A percentile compares a stretch with the other conserved stretches of the same genome.
Evolutionary conservation across 1,140 invertebrate species (phyloP).

Genomic region (Drosophila nigrodunni): DNA sequence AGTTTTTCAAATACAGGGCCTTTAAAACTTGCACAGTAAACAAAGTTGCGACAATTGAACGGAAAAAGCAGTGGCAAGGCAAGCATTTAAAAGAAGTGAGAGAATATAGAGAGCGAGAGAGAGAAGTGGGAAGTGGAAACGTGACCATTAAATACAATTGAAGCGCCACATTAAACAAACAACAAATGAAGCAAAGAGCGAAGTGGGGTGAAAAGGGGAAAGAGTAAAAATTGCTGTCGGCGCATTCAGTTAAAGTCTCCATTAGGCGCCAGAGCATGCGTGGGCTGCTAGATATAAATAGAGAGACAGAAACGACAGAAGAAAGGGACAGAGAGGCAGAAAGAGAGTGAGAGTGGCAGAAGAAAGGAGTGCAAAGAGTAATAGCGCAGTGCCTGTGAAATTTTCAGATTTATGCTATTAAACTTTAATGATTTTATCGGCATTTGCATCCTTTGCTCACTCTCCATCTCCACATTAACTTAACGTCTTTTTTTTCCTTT

Average conservation of each 20-base stretch:
- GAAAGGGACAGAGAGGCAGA: not conserved
- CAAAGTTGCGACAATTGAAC: conserved; percentile 69
- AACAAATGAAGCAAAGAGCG: conserved; percentile 11
- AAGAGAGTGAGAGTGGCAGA: not conserved
- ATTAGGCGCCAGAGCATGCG: conserved; percentile 49
- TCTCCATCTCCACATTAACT: conserved; percentile 3
- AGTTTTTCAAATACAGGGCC: not conserved
- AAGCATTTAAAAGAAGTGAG: not conserved
- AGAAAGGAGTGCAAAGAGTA: not conserved
- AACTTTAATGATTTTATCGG: conserved; percentile 37
- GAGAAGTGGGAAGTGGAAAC: conserved; percentile 24
- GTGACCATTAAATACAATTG: conserved; percentile 73
- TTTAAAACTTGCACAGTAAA: conserved; percentile 44
- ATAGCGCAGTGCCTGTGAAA: conserved; percentile 19
- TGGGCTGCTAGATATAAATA: conserved; percentile 29
- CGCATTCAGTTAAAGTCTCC: conserved; percentile 57
- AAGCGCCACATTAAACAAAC: conserved; percentile 60
- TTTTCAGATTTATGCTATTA: conserved; percentile 34
- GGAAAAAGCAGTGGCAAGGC: conserved; percentile 52
- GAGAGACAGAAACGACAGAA: not conserved
- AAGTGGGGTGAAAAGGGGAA: not conserved
- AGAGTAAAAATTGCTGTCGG: conserved; percentile 15
- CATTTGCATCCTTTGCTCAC: conserved; percentile 42
- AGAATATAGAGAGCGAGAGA: not conserved
- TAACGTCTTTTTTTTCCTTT: not conserved